A percentile compares a stretch with the other conserved stretches of the same genome.
These are phyloP conservation scores for Lysandra bellargus DNA, from an alignment of 2,888 invertebrate species.

Conservation along the genomic window DNA sequence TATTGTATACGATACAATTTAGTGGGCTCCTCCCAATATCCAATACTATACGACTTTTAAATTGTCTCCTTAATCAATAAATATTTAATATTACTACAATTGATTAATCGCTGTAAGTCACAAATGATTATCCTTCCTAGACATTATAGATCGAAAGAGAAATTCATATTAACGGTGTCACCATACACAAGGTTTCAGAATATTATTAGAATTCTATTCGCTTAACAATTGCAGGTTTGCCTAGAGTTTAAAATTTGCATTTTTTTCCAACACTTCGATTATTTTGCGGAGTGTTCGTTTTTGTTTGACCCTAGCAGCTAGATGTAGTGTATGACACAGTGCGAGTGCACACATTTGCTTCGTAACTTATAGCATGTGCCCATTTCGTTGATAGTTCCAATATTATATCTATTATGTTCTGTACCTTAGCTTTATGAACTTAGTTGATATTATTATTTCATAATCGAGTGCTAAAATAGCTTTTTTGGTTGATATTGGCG, in stretches of 20 bases:
- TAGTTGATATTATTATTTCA: conserved; percentile 23
- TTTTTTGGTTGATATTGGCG: conserved; percentile 25
- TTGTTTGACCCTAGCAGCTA: conserved; percentile 49
- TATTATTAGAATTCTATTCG: conserved; percentile 43
- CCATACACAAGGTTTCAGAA: conserved; percentile 20
- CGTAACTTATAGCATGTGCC: conserved; percentile 50
- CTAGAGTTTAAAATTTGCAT: conserved; percentile 79
- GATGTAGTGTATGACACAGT: conserved; percentile 39
- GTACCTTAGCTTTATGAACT: conserved; percentile 25
- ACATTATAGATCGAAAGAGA: conserved; percentile 24
- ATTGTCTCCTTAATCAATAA: conserved; percentile 14
- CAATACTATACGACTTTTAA: background rate
- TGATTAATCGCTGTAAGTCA: background rate
- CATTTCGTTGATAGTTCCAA: conserved; percentile 41
- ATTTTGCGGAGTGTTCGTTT: conserved; percentile 53
- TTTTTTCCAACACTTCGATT: conserved; percentile 70
- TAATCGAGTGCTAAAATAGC: conserved; percentile 18
- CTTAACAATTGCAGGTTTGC: conserved; percentile 81
- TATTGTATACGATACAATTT: conserved; percentile 6
- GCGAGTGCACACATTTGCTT: conserved; percentile 43
- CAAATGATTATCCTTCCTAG: conserved; percentile 16
- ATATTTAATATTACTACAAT: background rate
- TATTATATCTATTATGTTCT: conserved; percentile 27
- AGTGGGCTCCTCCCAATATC: background rate
- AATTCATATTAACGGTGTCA: conserved; percentile 28